Percentiles rank a stretch among this genome's conserved stretches.
Conservation (phyloP, 2,888 invertebrate species). For the Fabriciana adippe region DNA sequence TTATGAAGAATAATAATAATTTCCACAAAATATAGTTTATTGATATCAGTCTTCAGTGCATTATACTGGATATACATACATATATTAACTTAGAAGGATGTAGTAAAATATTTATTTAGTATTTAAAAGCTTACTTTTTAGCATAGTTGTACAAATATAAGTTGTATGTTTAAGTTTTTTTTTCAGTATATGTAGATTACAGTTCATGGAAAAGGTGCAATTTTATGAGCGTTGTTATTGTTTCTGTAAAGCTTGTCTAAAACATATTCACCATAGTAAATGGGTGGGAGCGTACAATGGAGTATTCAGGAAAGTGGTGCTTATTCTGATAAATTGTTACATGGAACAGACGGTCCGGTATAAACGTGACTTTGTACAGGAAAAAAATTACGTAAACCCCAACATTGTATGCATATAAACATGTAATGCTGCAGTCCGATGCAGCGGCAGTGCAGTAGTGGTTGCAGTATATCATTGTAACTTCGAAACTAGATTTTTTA, state of each 20-base stretch:
- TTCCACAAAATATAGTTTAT: too few species aligned
- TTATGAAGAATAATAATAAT: too few species aligned
- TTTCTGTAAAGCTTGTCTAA: slow-evolving; percentile 20
- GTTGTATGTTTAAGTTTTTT: background rate
- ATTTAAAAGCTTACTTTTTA: slow-evolving; percentile 11
- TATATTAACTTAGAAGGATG: background rate
- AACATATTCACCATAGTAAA: slow-evolving; percentile 21
- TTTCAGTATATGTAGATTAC: slow-evolving; percentile 20
- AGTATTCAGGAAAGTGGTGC: slow-evolving; percentile 24
- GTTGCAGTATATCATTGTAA: slow-evolving; percentile 18
- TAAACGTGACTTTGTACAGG: slow-evolving; percentile 16
- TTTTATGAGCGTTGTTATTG: slow-evolving; percentile 24
- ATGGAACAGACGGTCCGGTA: background rate
- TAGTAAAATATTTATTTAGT: background rate
- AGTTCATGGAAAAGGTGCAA: slow-evolving; percentile 19
- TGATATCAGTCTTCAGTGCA: too few species aligned
- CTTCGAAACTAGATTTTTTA: slow-evolving; percentile 5
- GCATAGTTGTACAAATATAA: background rate
- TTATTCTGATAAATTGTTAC: slow-evolving; percentile 27
- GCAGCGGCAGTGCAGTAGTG: slow-evolving; percentile 20
- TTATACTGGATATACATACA: background rate
- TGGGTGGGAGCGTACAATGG: background rate
- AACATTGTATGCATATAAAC: background rate
- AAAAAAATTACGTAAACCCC: slow-evolving; percentile 4
- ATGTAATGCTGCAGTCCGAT: slow-evolving; percentile 12